phyloP scores from a whole-genome alignment of 2,888 invertebrate genomes.

The Orthosia gracilis region DNA sequence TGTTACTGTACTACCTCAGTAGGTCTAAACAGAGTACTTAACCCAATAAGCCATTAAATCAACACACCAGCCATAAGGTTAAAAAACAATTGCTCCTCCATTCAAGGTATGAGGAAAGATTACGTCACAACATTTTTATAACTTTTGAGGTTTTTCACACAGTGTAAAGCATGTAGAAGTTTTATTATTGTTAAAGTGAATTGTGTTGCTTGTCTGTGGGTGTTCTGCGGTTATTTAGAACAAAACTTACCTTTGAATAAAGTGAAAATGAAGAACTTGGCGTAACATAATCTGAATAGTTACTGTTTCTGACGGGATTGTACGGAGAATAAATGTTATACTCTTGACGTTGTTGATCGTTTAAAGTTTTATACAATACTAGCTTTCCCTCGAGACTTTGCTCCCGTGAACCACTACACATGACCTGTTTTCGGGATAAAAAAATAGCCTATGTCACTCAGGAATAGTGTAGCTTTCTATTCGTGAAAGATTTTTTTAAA shows the following conservation, averaged over 20 bases:
- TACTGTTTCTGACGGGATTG: not conserved
- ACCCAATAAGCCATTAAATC: not conserved
- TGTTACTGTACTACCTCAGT: not conserved
- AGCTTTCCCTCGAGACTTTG: too few relatives aligned
- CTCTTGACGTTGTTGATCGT: not conserved
- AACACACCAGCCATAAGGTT: not conserved
- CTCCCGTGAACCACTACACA: too few relatives aligned
- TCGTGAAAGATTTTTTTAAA: too few relatives aligned
- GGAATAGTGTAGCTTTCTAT: too few relatives aligned
- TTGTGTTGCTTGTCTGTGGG: slow-evolving; percentile 33
- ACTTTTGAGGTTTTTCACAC: slow-evolving; percentile 42
- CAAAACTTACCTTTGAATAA: slow-evolving; percentile 14
- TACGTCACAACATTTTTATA: slow-evolving; percentile 34
- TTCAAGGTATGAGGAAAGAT: slow-evolving; percentile 21
- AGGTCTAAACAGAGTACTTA: too few relatives aligned
- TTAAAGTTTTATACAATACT: too few relatives aligned
- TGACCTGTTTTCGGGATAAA: too few relatives aligned
- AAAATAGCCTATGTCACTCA: too few relatives aligned
- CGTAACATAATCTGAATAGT: not conserved
- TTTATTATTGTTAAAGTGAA: slow-evolving; percentile 52
- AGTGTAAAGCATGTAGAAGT: slow-evolving; percentile 44
- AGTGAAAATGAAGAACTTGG: slow-evolving; percentile 17
- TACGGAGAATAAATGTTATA: not conserved
- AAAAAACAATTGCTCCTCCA: slow-evolving; percentile 34
- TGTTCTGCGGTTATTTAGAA: slow-evolving; percentile 19